These are phyloP conservation scores for Pampus argenteus DNA, from an alignment of 2,797 vertebrate genomes.

Conservation along the genomic window DNA sequence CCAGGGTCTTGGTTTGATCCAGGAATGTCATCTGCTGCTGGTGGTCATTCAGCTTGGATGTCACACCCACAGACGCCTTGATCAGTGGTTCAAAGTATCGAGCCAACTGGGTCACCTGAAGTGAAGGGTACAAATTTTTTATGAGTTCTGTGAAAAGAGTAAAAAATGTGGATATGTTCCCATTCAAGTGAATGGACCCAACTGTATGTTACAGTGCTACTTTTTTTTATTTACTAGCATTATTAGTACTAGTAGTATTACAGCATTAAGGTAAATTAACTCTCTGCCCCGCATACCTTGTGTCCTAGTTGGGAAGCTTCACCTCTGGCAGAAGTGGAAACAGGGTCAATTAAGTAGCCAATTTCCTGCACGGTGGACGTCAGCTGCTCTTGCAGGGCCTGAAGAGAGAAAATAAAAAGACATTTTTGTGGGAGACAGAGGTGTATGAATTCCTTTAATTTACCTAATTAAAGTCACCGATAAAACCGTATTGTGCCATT, in stretches of 20 bases:
- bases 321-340: slow-evolving; percentile 94
- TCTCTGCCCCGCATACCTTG: slow-evolving; percentile 87
- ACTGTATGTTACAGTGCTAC: no score
- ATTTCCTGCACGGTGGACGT: slow-evolving; percentile 98
- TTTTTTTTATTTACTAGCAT: no score
- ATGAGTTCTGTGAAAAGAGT: background rate
- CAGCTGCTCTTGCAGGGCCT: slow-evolving; percentile 98
- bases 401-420: slow-evolving; percentile 54
- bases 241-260: no score
- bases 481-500: no score
- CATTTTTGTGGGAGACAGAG: slow-evolving; percentile 50
- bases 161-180: background rate
- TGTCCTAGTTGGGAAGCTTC: slow-evolving; percentile 98
- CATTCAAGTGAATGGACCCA: background rate
- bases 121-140: background rate
- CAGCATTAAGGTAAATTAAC: slow-evolving; percentile 50
- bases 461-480: slow-evolving; percentile 17
- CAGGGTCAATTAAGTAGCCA: slow-evolving; percentile 96
- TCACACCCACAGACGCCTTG: slow-evolving; percentile 91
- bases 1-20: slow-evolving; percentile 98
- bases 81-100: slow-evolving; percentile 97
- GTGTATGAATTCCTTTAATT: slow-evolving; percentile 4
- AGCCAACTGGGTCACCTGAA: slow-evolving; percentile 93
- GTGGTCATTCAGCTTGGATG: slow-evolving; percentile 94
- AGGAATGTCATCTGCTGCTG: slow-evolving; percentile 99